Evolutionary conservation across 2,113 vertebrate genomes (phyloP), one percentile per base, ranked within the genome.

Genomic region (Hemibagrus wyckioides): DNA sequence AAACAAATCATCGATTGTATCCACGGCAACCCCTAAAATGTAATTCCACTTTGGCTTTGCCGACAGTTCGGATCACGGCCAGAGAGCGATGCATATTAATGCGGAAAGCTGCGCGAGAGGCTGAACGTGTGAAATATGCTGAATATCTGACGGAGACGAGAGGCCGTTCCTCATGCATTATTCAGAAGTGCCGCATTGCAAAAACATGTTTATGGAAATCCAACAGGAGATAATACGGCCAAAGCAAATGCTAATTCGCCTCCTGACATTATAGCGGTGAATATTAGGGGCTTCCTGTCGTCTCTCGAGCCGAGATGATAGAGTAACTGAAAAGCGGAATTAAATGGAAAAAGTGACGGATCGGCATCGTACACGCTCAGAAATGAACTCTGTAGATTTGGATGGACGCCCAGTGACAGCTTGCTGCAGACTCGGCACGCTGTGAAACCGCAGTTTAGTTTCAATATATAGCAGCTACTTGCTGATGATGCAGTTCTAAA

Each of bases 161-260:
- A 89, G 90, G 85, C 87, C 79, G 23, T 57, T 50, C 63, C 80
- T 94, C 86, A 94, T 95, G 90, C 91, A 95, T 95, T 91, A 94
- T 95, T 93, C 93, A 95, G 89, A 9, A 13, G 89, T 1, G 86
- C 88, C 75, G 73, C 91, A 87, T 92, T 91, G 91, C 92, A 94
- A 94, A 89, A 92, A 93, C 92, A 91, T 91, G 87, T 94, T 95
- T 94, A 94, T 94, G 94, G 94, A 94, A 94, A 94, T 93, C 86
- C 88, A 93, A 94, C 93, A 90, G 94, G 90, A 93, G 94, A 94
- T 95, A 93, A 95, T 94, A 87, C 87, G 84, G 89, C 82, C 88
- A 90, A 92, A 92, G 90, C 91, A 91, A 94, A 94, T 93, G 93
- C 87, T 94, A 93, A 95, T 94, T 93, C 90, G 92, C 91, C 90